Base-by-base conservation (phyloP, 92 coral and sea anemone genomes). In the Phymanthus crucifer region DNA sequence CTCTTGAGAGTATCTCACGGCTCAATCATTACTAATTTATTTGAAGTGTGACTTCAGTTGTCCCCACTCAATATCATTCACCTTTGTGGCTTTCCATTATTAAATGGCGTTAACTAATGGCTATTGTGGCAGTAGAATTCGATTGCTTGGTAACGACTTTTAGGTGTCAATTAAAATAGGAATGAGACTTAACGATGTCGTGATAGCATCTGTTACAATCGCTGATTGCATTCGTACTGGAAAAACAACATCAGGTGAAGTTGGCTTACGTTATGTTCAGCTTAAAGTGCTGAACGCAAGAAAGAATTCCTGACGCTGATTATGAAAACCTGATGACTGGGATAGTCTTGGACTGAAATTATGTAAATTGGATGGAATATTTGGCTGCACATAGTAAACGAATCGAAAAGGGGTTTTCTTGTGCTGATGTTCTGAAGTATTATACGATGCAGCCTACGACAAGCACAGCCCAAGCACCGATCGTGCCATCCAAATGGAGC, bases 401-500 rank as follows among this genome's bases (percentile, higher is more conserved):
- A 54, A 29, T 23, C 29, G 19, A 27, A 27, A n/a, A n/a, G 68
- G 2, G 3, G 35, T 16, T 29, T 61, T 61, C 68, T 61, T 1
- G 17, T 61, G 9, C 14, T 9, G 34, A 6, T 11, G 14, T 54
- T 9, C 14, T 54, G 64, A 54, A 24, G 27, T 4, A 2, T 29
- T 54, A 45, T 17, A 24, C 64, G 13, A 61, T 61, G 68, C 9
- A 61, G 68, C 16, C 34, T 17, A 61, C 34, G 29, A 29, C 68
- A 6, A 61, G 34, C 17, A 61, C 2, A 61, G 29, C 35, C 32
- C 17, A 61, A 26, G 21, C 72, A 33, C 40, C 21, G 4, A 16
- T 64, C 1, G 52, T 47, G n/a, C 38, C 54, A 12, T 77, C 81
- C 12, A 77, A 77, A 77, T 77, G 67, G 37, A 77, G 47, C 40